Base-by-base conservation (phyloP, 2,797 vertebrate genomes). In the Epinephelus malabaricus region DNA sequence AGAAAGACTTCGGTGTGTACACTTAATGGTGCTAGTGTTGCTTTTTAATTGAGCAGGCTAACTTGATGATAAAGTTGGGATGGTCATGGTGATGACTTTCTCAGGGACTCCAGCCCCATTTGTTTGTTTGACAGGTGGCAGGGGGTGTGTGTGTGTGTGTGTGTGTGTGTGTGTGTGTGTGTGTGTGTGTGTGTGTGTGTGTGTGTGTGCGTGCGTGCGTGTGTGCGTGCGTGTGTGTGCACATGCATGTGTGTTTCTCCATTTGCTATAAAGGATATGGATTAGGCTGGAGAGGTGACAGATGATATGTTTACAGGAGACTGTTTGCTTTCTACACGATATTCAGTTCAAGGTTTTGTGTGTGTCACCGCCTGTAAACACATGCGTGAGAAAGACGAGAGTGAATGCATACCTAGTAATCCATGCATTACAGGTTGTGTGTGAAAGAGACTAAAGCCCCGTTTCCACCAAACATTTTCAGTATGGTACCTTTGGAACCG, bases 21-120 rank as follows among this genome's bases (percentile, higher is more conserved):
- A 79, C 86, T 90, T 92, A 88, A 88, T 45, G 77, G 89, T 86
- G 89, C 90, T 70, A 83, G 86, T 88, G 91, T 95, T 95, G 92
- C 94, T 83, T 86, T 92, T 93, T 91, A 94, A 94, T 92, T 89
- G 94, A 95, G 92, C 94, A 92, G 89, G 76, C 92, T 91, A 92
- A 92, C 86, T 85, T 93, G 91, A 94, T 94, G 94, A 94, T 94
- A 92, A 94, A 93, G 90, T 86, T 79, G 89, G 88, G 92, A 93
- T 88, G 91, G 91, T 95, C 93, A 94, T 94, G 93, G 88, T 89
- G 90, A 92, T 88, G 90, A 89, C 88, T 93, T 94, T 94, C 94
- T 94, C 94, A 93, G 94, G 86, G 90, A 91, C 91, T 88, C 80
- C 70, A 49, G 85, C 70, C 85, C 88, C 91, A 92, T 92, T 88